Conservation (phyloP, 1,140 invertebrate species). For the Lucilia sericata region DNA sequence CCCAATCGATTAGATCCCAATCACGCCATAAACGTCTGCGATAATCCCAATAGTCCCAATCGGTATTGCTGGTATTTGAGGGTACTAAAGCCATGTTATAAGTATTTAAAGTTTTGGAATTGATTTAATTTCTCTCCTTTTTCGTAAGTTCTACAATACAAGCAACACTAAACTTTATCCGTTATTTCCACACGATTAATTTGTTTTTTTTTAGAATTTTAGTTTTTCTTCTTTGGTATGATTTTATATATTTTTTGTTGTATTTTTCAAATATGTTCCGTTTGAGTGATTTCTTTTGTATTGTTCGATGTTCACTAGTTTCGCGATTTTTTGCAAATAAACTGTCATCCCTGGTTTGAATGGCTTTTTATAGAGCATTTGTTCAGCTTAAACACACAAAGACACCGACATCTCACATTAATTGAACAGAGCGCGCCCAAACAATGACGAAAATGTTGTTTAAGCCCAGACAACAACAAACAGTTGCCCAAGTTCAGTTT, state of each 20-base stretch:
- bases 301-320: slow-evolving; percentile 56
- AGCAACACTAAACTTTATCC: background rate
- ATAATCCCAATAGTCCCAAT: slow-evolving; percentile 67
- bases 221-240: background rate
- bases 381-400: background rate
- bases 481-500: background rate
- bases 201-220: background rate
- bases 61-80: slow-evolving; percentile 54
- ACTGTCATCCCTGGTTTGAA: slow-evolving; percentile 53
- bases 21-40: slow-evolving; percentile 64
- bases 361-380: slow-evolving; percentile 58
- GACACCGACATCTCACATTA: background rate
- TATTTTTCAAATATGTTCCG: background rate
- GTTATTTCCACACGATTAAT: slow-evolving; percentile 34
- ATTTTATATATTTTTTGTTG: background rate
- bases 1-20: slow-evolving; percentile 63
- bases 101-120: no score
- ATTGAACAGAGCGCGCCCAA: slow-evolving; percentile 16
- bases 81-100: slow-evolving; percentile 62
- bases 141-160: background rate
- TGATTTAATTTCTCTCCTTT: background rate
- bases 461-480: background rate
- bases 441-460: background rate
- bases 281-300: slow-evolving; percentile 32
- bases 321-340: slow-evolving; percentile 62